These are phyloP conservation scores for Heterotilapia buettikoferi DNA, from an alignment of 2,113 vertebrate species.

Conservation along the genomic window DNA sequence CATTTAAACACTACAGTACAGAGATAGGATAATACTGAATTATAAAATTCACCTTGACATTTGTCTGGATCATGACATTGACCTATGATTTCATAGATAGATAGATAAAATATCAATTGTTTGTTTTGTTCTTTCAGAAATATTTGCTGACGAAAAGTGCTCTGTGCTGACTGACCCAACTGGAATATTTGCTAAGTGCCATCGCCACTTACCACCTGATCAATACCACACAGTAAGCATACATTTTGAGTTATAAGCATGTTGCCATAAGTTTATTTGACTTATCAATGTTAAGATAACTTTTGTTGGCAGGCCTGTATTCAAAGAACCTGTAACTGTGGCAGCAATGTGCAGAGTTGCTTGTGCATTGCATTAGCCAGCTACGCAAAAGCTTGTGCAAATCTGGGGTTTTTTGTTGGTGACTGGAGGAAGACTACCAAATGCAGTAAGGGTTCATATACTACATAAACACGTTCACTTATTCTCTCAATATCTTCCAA, in stretches of 20 bases:
- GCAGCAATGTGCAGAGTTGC: slow-evolving; percentile 15
- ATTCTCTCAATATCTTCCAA: neutral
- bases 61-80: neutral
- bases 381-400: slow-evolving; percentile 67
- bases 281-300: neutral
- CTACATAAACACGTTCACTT: neutral
- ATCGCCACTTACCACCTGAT: slow-evolving; percentile 62
- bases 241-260: fast-evolving
- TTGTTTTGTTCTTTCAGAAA: slow-evolving; percentile 56
- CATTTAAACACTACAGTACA: neutral
- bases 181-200: slow-evolving; percentile 74
- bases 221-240: slow-evolving; percentile 58
- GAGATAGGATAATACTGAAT: neutral
- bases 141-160: slow-evolving; percentile 72
- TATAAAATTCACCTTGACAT: neutral
- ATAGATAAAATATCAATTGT: neutral
- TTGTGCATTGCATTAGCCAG: slow-evolving; percentile 61
- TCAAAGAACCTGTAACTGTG: slow-evolving; percentile 56
- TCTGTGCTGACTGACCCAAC: slow-evolving; percentile 54
- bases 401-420: slow-evolving; percentile 43
- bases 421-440: slow-evolving; percentile 62
- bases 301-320: slow-evolving; percentile 57
- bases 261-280: neutral
- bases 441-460: slow-evolving; percentile 56
- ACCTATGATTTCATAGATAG: neutral